Conservation (phyloP, 1,140 invertebrate genomes). For the Arctopsyche grandis region DNA sequence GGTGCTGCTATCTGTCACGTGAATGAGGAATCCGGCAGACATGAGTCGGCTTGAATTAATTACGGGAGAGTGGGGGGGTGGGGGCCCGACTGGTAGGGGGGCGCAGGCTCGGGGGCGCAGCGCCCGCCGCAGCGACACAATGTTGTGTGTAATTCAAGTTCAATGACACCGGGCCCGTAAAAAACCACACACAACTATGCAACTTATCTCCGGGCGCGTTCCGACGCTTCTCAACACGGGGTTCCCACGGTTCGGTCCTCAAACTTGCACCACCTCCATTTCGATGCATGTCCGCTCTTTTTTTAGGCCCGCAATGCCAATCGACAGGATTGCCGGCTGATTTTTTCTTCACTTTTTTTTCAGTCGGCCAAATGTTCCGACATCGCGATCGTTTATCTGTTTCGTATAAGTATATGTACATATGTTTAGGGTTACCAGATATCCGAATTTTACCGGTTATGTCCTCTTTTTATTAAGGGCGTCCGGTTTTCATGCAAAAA, state of each 20-base stretch:
- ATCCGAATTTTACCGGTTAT: no score
- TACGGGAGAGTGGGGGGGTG: background rate
- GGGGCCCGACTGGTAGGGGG: background rate
- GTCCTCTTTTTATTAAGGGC: no score
- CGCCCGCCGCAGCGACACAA: background rate
- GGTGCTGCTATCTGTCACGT: conserved; percentile 32
- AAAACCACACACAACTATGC: background rate
- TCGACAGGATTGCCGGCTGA: no score
- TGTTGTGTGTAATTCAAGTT: conserved; percentile 28
- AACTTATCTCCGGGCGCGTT: background rate
- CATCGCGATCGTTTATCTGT: no score
- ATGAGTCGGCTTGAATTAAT: background rate
- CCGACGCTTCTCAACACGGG: background rate
- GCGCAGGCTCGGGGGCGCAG: background rate
- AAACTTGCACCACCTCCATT: background rate
- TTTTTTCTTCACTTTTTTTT: no score
- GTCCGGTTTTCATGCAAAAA: no score
- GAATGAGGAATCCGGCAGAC: background rate
- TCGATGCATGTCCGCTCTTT: no score
- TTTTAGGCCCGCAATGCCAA: no score
- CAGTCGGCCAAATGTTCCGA: no score
- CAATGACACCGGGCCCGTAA: conserved; percentile 6
- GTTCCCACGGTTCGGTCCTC: background rate
- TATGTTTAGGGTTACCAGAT: background rate
- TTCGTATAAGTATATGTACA: background rate